Evolutionary conservation across 2,113 vertebrate genomes (phyloP).

Genomic region (Carlito syrichta): DNA sequence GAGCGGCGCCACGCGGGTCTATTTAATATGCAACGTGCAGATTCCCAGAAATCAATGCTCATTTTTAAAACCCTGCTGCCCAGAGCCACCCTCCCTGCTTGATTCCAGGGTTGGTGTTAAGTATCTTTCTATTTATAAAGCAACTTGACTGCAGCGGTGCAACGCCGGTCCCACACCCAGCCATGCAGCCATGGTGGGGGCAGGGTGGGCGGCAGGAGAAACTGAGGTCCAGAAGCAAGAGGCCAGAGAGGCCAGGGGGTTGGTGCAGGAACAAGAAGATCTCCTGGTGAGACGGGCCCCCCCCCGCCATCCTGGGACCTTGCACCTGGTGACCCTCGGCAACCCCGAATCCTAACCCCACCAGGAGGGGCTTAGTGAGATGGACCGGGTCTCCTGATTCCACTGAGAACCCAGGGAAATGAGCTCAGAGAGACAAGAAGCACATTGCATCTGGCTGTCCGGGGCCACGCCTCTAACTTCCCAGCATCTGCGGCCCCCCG

Average conservation of each 20-base stretch:
- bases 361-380: background rate
- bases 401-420: background rate
- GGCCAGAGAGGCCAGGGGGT: fast-evolving
- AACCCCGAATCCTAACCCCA: too few relatives aligned
- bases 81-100: slow-evolving; percentile 28
- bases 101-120: slow-evolving; percentile 53
- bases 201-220: background rate
- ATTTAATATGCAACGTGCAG: slow-evolving; percentile 15
- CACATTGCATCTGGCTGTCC: background rate
- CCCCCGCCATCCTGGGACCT: background rate
- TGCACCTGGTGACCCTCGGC: too few relatives aligned
- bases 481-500: fast-evolving
- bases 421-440: background rate
- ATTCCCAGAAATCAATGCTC: slow-evolving; percentile 63
- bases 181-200: background rate
- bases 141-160: background rate
- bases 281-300: background rate
- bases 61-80: slow-evolving; percentile 43
- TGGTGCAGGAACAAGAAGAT: background rate
- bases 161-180: background rate
- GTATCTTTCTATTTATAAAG: slow-evolving; percentile 72
- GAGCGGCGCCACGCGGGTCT: background rate
- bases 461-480: background rate
- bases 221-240: slow-evolving; percentile 47
- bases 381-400: background rate